A percentile compares a stretch with the other conserved stretches of the same genome.
These are phyloP conservation scores for Athene cunicularia DNA, from an alignment of 2,113 vertebrate genomes.

Conservation along the genomic window DNA sequence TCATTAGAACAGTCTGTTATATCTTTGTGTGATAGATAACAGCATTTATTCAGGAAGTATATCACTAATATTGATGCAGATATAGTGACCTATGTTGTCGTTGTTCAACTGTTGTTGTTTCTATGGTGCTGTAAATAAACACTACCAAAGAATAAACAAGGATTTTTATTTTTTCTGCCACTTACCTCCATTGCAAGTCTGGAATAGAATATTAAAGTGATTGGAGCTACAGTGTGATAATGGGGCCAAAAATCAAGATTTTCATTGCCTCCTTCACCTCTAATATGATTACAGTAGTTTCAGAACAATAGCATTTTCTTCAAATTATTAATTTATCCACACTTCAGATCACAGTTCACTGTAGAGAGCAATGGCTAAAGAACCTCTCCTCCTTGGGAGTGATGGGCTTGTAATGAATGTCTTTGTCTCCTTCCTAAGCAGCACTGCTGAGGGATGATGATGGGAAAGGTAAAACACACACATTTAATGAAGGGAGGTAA, in stretches of 20 bases:
- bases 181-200: neutral
- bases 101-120: neutral
- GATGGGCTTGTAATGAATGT: neutral
- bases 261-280: neutral
- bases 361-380: neutral
- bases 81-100: accelerated
- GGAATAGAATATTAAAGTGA: neutral
- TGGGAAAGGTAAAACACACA: neutral
- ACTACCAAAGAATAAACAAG: neutral
- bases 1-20: too few species aligned
- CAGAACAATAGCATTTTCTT: neutral
- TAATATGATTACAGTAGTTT: neutral
- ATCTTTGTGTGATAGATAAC: neutral
- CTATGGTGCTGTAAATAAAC: neutral
- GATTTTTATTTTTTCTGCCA: accelerated
- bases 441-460: neutral
- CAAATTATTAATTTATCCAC: neutral
- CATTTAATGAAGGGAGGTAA: neutral
- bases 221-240: neutral
- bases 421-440: neutral
- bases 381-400: neutral
- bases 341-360: neutral
- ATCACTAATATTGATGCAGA: neutral
- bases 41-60: neutral
- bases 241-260: neutral